Evolutionary conservation across 2,113 vertebrate genomes (phyloP), one percentile per base, ranked within the genome.

Genomic region (Sisor rabdophorus): DNA sequence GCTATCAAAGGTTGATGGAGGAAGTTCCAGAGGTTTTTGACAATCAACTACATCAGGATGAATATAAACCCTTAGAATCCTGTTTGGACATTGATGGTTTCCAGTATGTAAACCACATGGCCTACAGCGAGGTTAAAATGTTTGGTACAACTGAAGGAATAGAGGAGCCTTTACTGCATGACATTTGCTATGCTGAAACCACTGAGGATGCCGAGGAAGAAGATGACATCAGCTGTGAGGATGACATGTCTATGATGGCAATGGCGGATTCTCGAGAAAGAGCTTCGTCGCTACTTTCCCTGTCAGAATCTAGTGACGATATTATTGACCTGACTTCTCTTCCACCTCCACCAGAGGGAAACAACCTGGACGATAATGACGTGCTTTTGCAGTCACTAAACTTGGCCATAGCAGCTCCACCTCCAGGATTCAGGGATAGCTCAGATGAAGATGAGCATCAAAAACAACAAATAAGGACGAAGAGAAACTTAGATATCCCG

Each of bases 321-420:
- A 99, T 99, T 88, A 99, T 99, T 69, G 97, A 99, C 87, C 90
- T 99, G 82, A 99, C 97, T 17, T 95, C 95, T 64, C 94, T 99
- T 74, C 97, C 97, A 71, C 97, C 97, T n/a, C 97, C 95, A n/a
- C 96, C 95, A 0, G 97, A 98, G 89, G 95, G 95, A 2, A 93
- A 95, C 67, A 93, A 96, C 10, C 94, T 95, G 71, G 97, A 98
- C 88, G 90, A 92, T 84, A 96, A 93, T 70, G 96, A 98, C 81
- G 94, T 96, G 65, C 90, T 99, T n/a, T 89, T 99, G 83, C 94
- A 97, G 80, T 97, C 96, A 15, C 91, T 99, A 82, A 99, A 99
- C 89, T 89, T 98, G 91, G 97, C 97, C 82, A 98, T 99, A 28
- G 97, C 97, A 53, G 97, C 97, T 60, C 97, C 97, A 26, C 97